Conservation (phyloP, 2,113 vertebrate species). For the Psammodynastes pulverulentus region DNA sequence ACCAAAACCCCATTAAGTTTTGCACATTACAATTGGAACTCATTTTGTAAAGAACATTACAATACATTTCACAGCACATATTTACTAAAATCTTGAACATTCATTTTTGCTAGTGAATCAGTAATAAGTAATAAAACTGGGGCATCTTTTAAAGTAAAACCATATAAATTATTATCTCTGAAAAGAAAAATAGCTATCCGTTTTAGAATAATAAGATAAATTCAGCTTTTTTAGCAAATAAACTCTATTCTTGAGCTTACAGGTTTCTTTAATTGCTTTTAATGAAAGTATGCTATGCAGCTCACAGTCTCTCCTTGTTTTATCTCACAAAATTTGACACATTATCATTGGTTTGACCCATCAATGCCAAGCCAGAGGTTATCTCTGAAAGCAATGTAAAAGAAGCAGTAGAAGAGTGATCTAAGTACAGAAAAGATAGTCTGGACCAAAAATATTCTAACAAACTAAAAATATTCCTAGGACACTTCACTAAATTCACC, state of each 20-base stretch:
- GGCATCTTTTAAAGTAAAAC: not conserved
- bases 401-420: not conserved
- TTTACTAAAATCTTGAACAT: slow-evolving; percentile 2
- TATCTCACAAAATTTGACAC: not conserved
- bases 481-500: not conserved
- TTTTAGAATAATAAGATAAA: not conserved
- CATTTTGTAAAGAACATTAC: not conserved
- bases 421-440: not conserved
- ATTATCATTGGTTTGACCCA: slow-evolving; percentile 14
- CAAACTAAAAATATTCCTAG: not conserved
- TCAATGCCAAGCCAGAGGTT: not conserved
- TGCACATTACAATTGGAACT: not conserved
- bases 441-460: not conserved
- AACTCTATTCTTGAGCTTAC: not conserved
- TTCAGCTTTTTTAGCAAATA: slow-evolving; percentile 1
- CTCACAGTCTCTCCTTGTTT: slow-evolving; percentile 3
- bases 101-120: slow-evolving; percentile 8
- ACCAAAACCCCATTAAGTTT: not conserved
- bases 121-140: slow-evolving; percentile 13
- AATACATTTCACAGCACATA: not conserved
- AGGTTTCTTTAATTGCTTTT: not conserved
- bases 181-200: slow-evolving; percentile 3
- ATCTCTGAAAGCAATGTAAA: not conserved
- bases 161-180: slow-evolving; percentile 12
- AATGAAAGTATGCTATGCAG: slow-evolving; percentile 1